Base-by-base conservation (phyloP, 2,888 invertebrate genomes). In the Cybosia mesomella region DNA sequence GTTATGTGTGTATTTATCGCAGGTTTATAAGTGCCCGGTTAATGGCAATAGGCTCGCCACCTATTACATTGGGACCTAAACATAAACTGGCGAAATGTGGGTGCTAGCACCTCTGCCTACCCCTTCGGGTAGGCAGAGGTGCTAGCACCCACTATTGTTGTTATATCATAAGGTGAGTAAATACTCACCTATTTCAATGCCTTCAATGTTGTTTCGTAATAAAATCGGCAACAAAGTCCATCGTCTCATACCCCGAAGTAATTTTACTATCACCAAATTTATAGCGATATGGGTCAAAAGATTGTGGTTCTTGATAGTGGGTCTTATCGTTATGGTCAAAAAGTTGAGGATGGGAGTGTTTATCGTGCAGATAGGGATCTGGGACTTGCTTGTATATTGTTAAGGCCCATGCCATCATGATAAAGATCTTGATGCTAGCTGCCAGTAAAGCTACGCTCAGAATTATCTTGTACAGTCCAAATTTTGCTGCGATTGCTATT, bases 401-500 rank as follows among this genome's bases (percentile, higher is more conserved):
- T 22, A 93, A 71, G 0, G 87, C 84, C 94, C 93, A 94, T 0
- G 92, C 91, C 87, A 94, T 85, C 1, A 92, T 74, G 1, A 93
- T 83, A 75, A 93, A 83, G 11, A 89, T 79, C 75, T 93, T 94
- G 68, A 94, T 80, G 43, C 82, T 82, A 10, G 87, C 88, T 57
- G 93, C 71, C 9, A 90, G 83, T 8, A 91, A 67, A 0, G 85
- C 91, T 72, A 93, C 91, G 67, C 87, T 93, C 74, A 93, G 71
- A 67, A 89, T 76, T 66, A 94, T 87, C 86, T 94, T 94, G 85
- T 84, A 85, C 32, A 94, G 86, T 53, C 93, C 94, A 70, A 91
- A 85, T 87, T 92, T 92, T 49, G 89, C 90, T 64, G 91, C 92
- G 69, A 91, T 73, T 68, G 92, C 64, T 69, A 93, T 89, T 72